Evolutionary conservation across 2,113 vertebrate species (phyloP).

Genomic region (Saguinus imperator): DNA sequence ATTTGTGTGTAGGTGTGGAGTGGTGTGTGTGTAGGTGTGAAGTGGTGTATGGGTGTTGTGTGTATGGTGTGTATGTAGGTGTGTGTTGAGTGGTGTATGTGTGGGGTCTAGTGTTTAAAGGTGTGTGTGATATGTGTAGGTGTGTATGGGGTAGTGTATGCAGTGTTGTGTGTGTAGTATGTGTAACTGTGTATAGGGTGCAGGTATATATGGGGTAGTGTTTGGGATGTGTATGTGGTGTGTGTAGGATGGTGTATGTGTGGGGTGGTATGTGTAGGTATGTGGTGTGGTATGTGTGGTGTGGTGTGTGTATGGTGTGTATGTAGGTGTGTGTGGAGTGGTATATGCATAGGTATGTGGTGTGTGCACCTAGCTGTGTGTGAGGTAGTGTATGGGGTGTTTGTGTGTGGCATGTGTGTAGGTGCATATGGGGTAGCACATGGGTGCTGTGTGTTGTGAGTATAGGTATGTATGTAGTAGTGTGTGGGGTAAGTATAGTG

Average conservation of each 20-base stretch:
- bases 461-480: background rate
- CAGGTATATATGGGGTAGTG: too few relatives aligned
- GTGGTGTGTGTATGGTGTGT: background rate
- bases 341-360: too few relatives aligned
- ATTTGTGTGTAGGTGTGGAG: too few relatives aligned
- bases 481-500: too few relatives aligned
- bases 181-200: background rate
- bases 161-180: background rate
- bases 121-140: background rate
- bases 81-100: background rate
- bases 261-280: background rate
- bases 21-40: too few relatives aligned
- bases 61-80: background rate
- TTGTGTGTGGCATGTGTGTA: background rate
- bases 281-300: background rate
- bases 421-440: background rate
- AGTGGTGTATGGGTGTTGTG: background rate
- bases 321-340: background rate
- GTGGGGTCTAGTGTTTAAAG: background rate
- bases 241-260: background rate
- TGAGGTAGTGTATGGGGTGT: background rate
- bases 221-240: too few relatives aligned
- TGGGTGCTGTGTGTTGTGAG: background rate
- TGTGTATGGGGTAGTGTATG: background rate
- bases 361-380: too few relatives aligned